Conservation (phyloP, 2,888 invertebrate genomes). For the Limnephilus auricula region DNA sequence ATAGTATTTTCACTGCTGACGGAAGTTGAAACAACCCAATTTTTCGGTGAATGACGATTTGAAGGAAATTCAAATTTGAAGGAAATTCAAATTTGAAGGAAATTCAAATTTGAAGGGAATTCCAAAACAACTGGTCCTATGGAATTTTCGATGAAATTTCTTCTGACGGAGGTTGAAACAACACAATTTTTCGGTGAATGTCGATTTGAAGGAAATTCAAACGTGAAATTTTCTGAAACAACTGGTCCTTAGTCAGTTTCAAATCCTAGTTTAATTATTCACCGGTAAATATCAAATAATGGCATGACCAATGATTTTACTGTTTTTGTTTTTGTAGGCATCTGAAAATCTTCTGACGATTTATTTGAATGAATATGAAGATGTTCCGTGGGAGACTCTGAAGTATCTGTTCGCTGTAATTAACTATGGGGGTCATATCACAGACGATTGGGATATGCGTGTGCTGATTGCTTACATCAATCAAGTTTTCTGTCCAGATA, state of each 20-base stretch:
- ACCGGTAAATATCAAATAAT: conserved; percentile 2
- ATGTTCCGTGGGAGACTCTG: conserved; percentile 93
- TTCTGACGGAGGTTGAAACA: too few relatives aligned
- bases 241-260: neutral
- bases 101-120: too few relatives aligned
- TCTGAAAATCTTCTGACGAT: conserved; percentile 90
- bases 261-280: neutral
- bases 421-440: conserved; percentile 92
- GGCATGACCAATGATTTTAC: neutral
- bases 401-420: conserved; percentile 93
- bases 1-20: too few relatives aligned
- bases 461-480: conserved; percentile 90
- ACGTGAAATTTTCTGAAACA: too few relatives aligned
- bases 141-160: too few relatives aligned
- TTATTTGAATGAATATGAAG: conserved; percentile 91
- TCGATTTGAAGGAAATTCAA: too few relatives aligned
- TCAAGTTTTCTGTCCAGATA: conserved; percentile 87
- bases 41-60: too few relatives aligned
- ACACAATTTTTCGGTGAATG: too few relatives aligned
- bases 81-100: too few relatives aligned
- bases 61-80: too few relatives aligned
- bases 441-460: conserved; percentile 85
- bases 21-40: too few relatives aligned
- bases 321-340: conserved; percentile 73
- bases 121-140: too few relatives aligned